These are phyloP conservation scores for Brienomyrus brachyistius DNA, from an alignment of 2,113 vertebrate species.

Conservation along the genomic window DNA sequence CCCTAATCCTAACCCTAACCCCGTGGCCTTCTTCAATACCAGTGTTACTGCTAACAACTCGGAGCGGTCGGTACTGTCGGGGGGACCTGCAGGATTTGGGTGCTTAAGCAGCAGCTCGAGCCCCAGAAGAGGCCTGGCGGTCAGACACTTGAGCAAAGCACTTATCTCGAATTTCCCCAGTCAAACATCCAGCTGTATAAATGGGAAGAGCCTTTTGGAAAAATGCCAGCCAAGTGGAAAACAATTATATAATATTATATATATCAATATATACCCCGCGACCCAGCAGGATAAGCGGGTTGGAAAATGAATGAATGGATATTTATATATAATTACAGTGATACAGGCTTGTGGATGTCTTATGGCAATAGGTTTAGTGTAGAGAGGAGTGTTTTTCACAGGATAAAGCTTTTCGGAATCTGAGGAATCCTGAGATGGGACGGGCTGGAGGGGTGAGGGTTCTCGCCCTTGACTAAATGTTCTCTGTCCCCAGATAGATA, in stretches of 20 bases:
- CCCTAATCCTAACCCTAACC: no score
- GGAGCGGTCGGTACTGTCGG: background rate
- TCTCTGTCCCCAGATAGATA: background rate
- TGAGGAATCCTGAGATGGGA: background rate
- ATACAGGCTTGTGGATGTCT: background rate
- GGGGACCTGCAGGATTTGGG: background rate
- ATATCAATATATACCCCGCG: no score
- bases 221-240: background rate
- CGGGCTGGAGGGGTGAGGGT: background rate
- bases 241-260: no score
- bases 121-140: background rate
- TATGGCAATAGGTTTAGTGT: background rate
- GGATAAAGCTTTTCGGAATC: background rate
- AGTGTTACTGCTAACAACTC: background rate
- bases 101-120: background rate
- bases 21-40: background rate
- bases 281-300: no score
- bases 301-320: no score
- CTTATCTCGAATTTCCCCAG: background rate
- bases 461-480: background rate
- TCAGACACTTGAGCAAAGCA: background rate
- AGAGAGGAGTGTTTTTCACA: background rate
- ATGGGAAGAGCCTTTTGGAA: background rate
- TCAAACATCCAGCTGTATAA: background rate
- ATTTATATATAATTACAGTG: background rate